A percentile compares a stretch with the other conserved stretches of the same genome.
phyloP scores from a whole-genome alignment of 2,888 invertebrate species.

The Archips crataeganus region DNA sequence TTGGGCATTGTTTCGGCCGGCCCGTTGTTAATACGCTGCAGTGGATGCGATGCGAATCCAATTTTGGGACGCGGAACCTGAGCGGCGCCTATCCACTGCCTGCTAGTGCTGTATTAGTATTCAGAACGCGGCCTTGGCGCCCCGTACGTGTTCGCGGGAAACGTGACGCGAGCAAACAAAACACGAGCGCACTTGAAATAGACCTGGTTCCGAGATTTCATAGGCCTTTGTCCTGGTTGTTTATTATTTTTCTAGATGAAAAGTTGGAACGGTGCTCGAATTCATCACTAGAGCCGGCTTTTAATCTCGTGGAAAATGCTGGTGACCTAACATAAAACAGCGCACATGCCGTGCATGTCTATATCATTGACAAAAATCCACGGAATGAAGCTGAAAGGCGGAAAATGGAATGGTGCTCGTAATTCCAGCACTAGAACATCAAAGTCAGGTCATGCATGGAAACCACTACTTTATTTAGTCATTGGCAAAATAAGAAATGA shows the following conservation, averaged over 20 bases:
- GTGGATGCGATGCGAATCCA: slow-evolving; percentile 72
- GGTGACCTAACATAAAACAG: not conserved
- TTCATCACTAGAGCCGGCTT: slow-evolving; percentile 12
- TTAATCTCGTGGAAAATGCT: not conserved
- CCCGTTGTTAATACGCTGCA: slow-evolving; percentile 64
- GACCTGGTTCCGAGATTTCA: slow-evolving; percentile 51
- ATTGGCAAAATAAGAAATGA: not conserved
- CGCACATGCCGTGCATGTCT: not conserved
- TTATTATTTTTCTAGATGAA: slow-evolving; percentile 55
- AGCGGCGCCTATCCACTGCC: slow-evolving; percentile 48
- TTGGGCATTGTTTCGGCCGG: slow-evolving; percentile 75
- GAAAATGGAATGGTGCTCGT: not conserved
- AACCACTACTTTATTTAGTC: not conserved
- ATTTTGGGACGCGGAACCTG: slow-evolving; percentile 69
- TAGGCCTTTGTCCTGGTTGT: slow-evolving; percentile 41
- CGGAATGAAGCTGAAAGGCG: not conserved
- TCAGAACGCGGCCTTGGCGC: slow-evolving; percentile 52
- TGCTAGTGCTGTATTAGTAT: slow-evolving; percentile 65
- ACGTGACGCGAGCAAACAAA: slow-evolving; percentile 75
- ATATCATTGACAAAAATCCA: not conserved
- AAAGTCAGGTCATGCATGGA: not conserved
- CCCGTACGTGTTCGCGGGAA: slow-evolving; percentile 66
- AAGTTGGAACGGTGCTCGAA: slow-evolving; percentile 40
- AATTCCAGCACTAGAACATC: not conserved
- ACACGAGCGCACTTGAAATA: slow-evolving; percentile 65